Conservation (phyloP, 2,797 vertebrate genomes). For the Sebastolobus alascanus region DNA sequence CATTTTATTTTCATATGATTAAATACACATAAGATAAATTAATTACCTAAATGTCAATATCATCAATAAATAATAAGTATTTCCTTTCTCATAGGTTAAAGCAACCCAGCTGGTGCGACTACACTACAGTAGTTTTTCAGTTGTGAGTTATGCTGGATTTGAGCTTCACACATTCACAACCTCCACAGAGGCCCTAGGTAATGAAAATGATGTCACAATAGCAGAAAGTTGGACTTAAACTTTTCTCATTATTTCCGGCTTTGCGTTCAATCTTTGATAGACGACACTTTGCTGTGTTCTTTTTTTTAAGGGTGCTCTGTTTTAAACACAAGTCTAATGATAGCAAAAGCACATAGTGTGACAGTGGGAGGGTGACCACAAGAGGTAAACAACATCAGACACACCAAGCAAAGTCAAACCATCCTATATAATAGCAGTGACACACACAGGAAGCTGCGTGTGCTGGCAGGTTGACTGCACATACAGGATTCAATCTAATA, state of each 20-base stretch:
- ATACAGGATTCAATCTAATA: constrained; percentile 23
- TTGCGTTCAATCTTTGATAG: background rate
- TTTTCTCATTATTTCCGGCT: background rate
- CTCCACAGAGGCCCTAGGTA: background rate
- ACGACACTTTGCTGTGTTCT: background rate
- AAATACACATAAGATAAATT: background rate
- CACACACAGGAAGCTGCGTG: background rate
- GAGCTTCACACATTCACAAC: background rate
- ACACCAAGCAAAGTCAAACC: background rate
- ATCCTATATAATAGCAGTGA: constrained; percentile 1
- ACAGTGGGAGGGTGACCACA: background rate
- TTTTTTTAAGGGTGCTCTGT: background rate
- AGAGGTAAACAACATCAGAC: constrained; percentile 3
- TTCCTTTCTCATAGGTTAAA: background rate
- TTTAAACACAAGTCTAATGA: background rate
- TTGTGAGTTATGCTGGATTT: background rate
- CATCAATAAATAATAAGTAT: rapidly evolving
- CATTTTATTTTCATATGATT: background rate
- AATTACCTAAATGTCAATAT: background rate
- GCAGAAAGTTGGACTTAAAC: background rate
- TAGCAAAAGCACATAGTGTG: background rate
- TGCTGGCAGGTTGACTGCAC: constrained; percentile 15
- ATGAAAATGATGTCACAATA: background rate
- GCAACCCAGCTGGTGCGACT: background rate
- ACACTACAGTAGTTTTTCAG: too few relatives aligned